Conservation (phyloP, 2,797 vertebrate genomes). For the Margarornis squamiger region DNA sequence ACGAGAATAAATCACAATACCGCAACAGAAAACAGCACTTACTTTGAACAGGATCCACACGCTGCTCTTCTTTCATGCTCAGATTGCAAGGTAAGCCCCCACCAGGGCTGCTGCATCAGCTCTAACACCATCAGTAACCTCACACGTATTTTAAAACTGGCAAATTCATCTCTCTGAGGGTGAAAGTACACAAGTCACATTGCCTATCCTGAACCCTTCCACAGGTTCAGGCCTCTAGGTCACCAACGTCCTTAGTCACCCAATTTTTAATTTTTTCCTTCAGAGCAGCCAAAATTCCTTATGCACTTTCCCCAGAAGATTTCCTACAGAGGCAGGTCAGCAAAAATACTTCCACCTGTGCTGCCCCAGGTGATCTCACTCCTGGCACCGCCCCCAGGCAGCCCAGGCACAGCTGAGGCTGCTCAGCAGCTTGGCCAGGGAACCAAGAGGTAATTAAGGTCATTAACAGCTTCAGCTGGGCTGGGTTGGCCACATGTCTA, state of each 20-base stretch:
- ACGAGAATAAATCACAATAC: neutral
- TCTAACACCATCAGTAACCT: neutral
- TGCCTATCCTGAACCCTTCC: neutral
- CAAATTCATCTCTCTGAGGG: neutral
- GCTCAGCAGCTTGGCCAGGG: neutral
- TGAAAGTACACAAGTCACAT: rapidly evolving
- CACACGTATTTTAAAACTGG: rapidly evolving
- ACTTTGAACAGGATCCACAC: neutral
- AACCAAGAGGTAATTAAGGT: neutral
- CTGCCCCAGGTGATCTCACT: neutral
- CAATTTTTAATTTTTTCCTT: too few species aligned
- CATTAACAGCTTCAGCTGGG: neutral
- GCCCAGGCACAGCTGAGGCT: neutral
- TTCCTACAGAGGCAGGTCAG: rapidly evolving
- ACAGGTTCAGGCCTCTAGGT: rapidly evolving
- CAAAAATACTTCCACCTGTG: rapidly evolving
- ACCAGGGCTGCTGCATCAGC: neutral
- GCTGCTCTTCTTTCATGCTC: neutral
- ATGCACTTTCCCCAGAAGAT: rapidly evolving
- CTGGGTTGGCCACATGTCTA: neutral
- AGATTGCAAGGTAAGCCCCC: rapidly evolving
- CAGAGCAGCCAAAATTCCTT: rapidly evolving
- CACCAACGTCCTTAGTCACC: rapidly evolving
- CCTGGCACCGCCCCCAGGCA: rapidly evolving
- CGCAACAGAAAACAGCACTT: neutral